Conservation (phyloP, 2,113 vertebrate genomes). For the Seriola rivoliana region DNA sequence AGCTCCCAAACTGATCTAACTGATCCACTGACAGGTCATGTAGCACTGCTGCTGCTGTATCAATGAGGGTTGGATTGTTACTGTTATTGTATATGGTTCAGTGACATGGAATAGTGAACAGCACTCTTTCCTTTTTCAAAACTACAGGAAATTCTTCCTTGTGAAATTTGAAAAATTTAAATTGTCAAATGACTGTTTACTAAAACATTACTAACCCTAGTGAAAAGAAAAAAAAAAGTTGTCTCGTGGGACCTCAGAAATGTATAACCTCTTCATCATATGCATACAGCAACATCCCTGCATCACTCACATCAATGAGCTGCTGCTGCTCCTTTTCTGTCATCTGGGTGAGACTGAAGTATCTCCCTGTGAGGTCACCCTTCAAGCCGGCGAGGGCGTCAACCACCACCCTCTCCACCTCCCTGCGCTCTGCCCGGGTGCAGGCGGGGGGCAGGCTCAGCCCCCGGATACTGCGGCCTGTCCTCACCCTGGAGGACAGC, state of each 20-base stretch:
- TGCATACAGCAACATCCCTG: background rate
- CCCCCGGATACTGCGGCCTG: conserved; percentile 84
- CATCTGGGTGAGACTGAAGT: conserved; percentile 85
- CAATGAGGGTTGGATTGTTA: too few species aligned
- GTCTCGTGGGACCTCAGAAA: background rate
- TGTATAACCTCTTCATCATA: background rate
- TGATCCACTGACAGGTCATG: background rate
- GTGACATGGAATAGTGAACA: too few species aligned
- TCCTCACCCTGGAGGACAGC: conserved; percentile 94
- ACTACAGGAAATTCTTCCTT: background rate
- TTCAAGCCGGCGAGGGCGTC: conserved; percentile 81
- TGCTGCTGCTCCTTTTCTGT: conserved; percentile 85
- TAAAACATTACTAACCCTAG: background rate
- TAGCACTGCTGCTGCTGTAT: background rate
- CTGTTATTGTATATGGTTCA: too few species aligned
- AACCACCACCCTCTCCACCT: conserved; percentile 85
- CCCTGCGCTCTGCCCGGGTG: conserved; percentile 84
- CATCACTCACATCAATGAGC: conserved; percentile 82
- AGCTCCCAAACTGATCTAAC: background rate
- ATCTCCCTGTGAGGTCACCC: conserved; percentile 77
- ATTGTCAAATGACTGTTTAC: background rate
- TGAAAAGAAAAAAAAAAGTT: too few species aligned
- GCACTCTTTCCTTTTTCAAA: too few species aligned
- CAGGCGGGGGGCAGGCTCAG: conserved; percentile 85
- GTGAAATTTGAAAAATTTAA: background rate